Base-by-base conservation (phyloP, 2,888 invertebrate species). In the Pollenia griseotomentosa region DNA sequence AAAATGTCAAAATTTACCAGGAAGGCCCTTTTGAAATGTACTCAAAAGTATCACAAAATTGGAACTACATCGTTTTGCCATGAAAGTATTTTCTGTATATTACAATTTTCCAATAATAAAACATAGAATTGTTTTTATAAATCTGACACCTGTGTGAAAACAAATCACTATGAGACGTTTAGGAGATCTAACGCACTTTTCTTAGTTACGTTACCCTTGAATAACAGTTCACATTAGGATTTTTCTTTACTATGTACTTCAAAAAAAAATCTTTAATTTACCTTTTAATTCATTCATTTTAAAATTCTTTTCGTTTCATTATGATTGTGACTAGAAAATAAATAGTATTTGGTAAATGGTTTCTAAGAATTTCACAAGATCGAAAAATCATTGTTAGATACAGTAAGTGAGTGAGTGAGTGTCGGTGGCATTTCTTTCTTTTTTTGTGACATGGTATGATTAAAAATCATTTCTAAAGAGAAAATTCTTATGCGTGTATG, bases 361-460 rank as follows among this genome's bases (percentile, higher is more conserved):
- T 87, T 87, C 87, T 61, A 46, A 70, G 87, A 87, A 87, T 68
- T 87, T 78, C 42, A 82, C 59, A 82, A 82, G 82, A 84, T 74
- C 53, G 61, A 80, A 79, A 33, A 74, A 74, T 40, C 53, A 83
- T 86, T 77, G 75, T 80, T 75, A 77, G 77, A 33, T 33, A 33
- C 33, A 33, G 33, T 33, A 33, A 33, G 33, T 33, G 33, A 33
- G 33, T 33, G 33, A 33, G 33, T 6, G 51, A 51, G 86, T 80
- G 77, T 85, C 75, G 78, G 78, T 77, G 61, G 75, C 61, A 61
- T 83, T 83, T 61, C 23, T 57, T 79, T 82, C 14, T 83, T 51
- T 66, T 63, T 40, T 74, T 57, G 61, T 51, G 46, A 44, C 80
- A 63, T 51, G 63, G 19, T 40, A 66, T 74, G 81, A 87, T 87